Evolutionary conservation across 1,140 invertebrate species (phyloP), one percentile per base, ranked within the genome.

Genomic region (Belonocnema kinseyi): DNA sequence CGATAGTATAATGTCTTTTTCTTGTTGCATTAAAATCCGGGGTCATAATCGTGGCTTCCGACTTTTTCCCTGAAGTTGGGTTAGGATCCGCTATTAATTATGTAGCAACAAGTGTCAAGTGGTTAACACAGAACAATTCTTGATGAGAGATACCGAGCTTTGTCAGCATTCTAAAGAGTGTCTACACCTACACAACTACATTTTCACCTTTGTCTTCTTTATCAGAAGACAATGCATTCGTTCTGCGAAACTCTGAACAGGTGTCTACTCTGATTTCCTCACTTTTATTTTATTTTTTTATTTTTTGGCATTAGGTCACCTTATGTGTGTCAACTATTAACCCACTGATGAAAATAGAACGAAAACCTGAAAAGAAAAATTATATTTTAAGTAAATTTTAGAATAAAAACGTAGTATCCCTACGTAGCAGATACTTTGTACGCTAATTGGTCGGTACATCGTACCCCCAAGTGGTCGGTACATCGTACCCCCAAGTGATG

Each of bases 91-190:
- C 17, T 56, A 56, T 58, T 58, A 58, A 58, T 58, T 58, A 58
- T 58, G 56, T 12, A 58, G 56, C 56, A 58, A 58, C 56, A 58
- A 58, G 56, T 58, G 19, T 33, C 26, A 33, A 33, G 26, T 33
- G 26, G 26, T 33, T 33, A 33, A 33, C 26, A 33, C 26, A 33
- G 26, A 33, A 33, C 26, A 33, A 21, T 58, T 58, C 53, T 58
- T 10, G 17, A 58, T 58, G 13, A 19, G 21, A 56, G 16, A 56
- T 56, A 56, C 21, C 11, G 21, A 26, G 21, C 56, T 26, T 16
- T 40, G 58, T 66, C 58, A 66, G 56, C 19, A 61, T 66, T 19
- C 19, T 40, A 66, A 66, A 66, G 58, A 66, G 21, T 66, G 56
- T 13, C 12, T 61, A 6, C 26, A 26, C 56, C 8, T 16, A 10